Base-by-base conservation (phyloP, 1,140 invertebrate genomes). In the Samia ricini region DNA sequence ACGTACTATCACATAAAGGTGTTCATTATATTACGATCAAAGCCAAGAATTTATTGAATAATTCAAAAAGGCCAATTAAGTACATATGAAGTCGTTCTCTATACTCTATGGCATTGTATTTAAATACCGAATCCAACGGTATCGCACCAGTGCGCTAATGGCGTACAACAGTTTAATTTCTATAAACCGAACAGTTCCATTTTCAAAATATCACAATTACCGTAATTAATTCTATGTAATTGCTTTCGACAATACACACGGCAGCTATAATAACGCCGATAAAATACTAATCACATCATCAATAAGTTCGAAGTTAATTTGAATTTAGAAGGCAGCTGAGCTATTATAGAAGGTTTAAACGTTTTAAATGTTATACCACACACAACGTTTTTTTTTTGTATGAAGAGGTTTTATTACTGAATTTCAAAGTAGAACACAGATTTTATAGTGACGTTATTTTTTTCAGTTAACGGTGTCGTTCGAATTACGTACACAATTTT, bases 21-120 rank as follows among this genome's bases (percentile, higher is more conserved):
- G n/a, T n/a, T 24, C 15, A 55, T 55, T 55, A 55, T 55, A 24
- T 55, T 12, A 55, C 52, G 52, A 55, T 55, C 21, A 55, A 55
- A 55, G 52, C 52, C 19, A 5, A 23, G 4, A 55, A 15, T 24
- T 19, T 23, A 24, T 15, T 55, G n/a, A 55, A 24, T 55, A 22
- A 55, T 55, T 22, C 33, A 42, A 42, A 42, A 4, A 42, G 3
- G n/a, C 33, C 33, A 42, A 42, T 42, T 42, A 42, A 10, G 5
- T 36, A 36, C n/a, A n/a, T n/a, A n/a, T 10, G 10, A 12, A 42
- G 15, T 42, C 33, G 33, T 42, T 15, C 7, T 42, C 33, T 15
- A 15, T 42, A 42, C 10, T 42, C 26, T 29, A 10, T 10, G 26
- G n/a, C 12, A 42, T 42, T 42, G 10, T 42, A 42, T 42, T 36